Evolutionary conservation across 2,113 vertebrate species (phyloP).

Genomic region (Rhinopomastus cyanomelas): DNA sequence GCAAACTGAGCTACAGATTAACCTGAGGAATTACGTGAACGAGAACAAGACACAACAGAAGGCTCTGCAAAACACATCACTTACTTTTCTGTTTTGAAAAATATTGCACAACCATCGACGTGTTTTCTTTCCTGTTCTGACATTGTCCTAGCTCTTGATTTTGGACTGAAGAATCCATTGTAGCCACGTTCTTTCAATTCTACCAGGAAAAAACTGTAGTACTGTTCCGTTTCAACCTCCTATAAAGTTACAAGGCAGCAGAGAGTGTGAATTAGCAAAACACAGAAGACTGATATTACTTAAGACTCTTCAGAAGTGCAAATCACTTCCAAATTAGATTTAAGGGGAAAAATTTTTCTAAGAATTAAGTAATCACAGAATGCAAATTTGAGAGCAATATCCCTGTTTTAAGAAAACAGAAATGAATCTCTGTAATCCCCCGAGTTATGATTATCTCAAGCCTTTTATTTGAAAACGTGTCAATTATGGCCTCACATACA

Average conservation of each 20-base stretch:
- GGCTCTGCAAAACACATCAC: slow-evolving; percentile 39
- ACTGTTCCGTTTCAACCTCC: slow-evolving; percentile 98
- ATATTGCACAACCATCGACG: slow-evolving; percentile 96
- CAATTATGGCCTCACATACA: slow-evolving; percentile 16
- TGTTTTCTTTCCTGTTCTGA: slow-evolving; percentile 97
- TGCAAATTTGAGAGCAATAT: slow-evolving; percentile 5
- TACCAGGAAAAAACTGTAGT: slow-evolving; percentile 94
- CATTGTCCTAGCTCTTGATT: slow-evolving; percentile 97
- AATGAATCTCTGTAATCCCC: slow-evolving; percentile 40
- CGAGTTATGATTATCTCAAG: slow-evolving; percentile 48
- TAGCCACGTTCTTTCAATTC: slow-evolving; percentile 97
- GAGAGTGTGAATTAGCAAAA: slow-evolving; percentile 4
- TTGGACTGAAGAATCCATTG: slow-evolving; percentile 97
- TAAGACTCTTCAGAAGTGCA: slow-evolving; percentile 34
- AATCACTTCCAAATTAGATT: slow-evolving; percentile 52
- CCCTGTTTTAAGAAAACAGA: slow-evolving; percentile 32
- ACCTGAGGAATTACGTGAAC: background rate
- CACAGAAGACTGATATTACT: background rate
- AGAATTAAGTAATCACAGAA: slow-evolving; percentile 41
- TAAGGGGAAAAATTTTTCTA: background rate
- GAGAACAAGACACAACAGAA: background rate
- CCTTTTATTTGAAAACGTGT: slow-evolving; percentile 38
- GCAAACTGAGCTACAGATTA: background rate
- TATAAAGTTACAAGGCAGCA: slow-evolving; percentile 68
- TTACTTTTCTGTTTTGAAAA: slow-evolving; percentile 95